Evolutionary conservation across 2,797 vertebrate genomes (phyloP).

Genomic region (Manis pentadactyla): DNA sequence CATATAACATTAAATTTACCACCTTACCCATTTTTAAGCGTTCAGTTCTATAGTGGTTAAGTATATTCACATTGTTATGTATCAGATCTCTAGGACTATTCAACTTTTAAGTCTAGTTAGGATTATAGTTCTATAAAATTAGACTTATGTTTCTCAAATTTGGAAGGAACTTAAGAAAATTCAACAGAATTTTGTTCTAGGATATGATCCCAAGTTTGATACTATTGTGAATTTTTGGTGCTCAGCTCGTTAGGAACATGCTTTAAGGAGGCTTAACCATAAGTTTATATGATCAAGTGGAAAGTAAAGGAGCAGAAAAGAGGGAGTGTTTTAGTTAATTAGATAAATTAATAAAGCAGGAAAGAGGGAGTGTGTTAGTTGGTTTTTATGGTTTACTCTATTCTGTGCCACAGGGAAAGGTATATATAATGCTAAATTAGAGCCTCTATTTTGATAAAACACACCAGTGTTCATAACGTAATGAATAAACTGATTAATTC

Average conservation of each 20-base stretch:
- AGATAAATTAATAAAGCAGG: not conserved
- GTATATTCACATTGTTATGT: not conserved
- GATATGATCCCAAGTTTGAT: not conserved
- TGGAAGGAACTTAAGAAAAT: not conserved
- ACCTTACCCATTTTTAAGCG: not conserved
- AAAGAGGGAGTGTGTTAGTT: not conserved
- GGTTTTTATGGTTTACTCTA: not conserved
- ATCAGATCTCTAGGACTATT: not conserved
- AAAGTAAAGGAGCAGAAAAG: not conserved
- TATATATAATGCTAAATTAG: not conserved
- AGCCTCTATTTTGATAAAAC: not conserved
- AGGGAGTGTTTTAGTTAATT: not conserved
- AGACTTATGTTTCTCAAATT: constrained; percentile 1
- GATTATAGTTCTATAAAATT: constrained; percentile 37
- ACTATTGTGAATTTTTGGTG: not conserved
- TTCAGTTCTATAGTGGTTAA: not conserved
- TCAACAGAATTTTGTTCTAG: not conserved
- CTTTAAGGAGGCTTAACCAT: not conserved
- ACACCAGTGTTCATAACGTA: not conserved
- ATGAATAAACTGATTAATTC: not conserved
- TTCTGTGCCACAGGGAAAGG: not conserved
- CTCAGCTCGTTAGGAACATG: not conserved
- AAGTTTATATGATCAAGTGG: not conserved
- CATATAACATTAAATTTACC: not conserved
- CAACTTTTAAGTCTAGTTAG: constrained; percentile 14